These are phyloP conservation scores for Pachycephala philippinensis DNA, from an alignment of 2,113 vertebrate species.

Conservation along the genomic window DNA sequence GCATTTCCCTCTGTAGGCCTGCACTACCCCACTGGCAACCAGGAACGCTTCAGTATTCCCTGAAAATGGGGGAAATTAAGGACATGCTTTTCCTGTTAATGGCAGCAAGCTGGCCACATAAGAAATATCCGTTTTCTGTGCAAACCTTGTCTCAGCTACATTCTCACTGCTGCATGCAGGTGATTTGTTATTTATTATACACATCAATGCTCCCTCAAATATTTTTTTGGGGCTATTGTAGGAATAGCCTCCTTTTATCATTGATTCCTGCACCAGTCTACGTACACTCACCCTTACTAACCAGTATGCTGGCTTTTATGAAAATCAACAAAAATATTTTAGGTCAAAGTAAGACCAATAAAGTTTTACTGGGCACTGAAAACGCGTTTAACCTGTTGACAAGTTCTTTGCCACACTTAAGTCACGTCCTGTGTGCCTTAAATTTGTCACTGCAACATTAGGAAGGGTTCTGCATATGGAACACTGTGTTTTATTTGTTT, in stretches of 20 bases:
- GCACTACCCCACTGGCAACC: not conserved
- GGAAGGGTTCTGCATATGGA: not conserved
- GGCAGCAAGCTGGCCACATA: not conserved
- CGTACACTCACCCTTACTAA: not conserved
- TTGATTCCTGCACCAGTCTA: not conserved
- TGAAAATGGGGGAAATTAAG: not conserved
- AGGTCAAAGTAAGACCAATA: not conserved
- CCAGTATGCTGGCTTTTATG: not conserved
- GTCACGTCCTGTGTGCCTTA: not conserved
- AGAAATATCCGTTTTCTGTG: not conserved
- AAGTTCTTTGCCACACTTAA: not conserved
- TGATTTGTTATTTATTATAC: not conserved
- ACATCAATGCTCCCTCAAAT: not conserved
- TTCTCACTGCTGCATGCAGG: not conserved
- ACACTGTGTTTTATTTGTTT: not conserved
- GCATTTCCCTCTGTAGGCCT: not conserved
- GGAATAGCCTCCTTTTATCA: not conserved
- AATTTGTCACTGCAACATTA: not conserved
- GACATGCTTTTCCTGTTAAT: not conserved
- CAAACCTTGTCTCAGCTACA: not conserved
- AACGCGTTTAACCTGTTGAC: not conserved
- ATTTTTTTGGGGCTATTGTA: not conserved
- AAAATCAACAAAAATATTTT: not conserved
- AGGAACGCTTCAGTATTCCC: not conserved
- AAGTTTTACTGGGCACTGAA: not conserved